Evolutionary conservation across 30 jellyfish, hydroid and myxozoan genomes (phyloP), one percentile per base, ranked within the genome.

Genomic region (Turritopsis rubra): DNA sequence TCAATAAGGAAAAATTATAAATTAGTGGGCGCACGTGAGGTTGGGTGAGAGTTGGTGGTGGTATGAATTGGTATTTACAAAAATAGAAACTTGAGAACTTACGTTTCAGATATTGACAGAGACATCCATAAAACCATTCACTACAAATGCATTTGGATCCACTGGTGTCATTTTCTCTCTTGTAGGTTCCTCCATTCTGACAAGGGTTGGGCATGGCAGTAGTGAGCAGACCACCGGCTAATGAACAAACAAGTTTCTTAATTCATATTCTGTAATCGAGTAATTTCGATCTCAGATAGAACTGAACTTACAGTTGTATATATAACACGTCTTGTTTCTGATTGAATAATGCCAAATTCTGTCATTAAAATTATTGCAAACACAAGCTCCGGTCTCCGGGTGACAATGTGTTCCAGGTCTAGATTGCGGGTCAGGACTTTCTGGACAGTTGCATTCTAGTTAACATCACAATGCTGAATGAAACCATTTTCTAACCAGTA

Each of bases 51-150:
- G n/a, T n/a, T n/a, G n/a, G n/a, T n/a, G n/a, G n/a, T n/a, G n/a
- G n/a, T n/a, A n/a, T n/a, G n/a, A n/a, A n/a, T n/a, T n/a, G n/a
- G n/a, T n/a, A n/a, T 41, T 5, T 41, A 41, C 60, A 13, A 41
- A 41, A 41, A 41, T 41, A 41, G 9, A 41, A 41, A 41, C n/a
- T n/a, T n/a, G n/a, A n/a, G n/a, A n/a, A n/a, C 60, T 5, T 41
- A 41, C 60, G 60, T 41, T 41, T 41, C 60, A 41, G 13, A 41
- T 41, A 41, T 41, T 41, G 60, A 41, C 60, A 41, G 5, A 3
- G 5, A 13, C 13, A 5, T 29, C 85, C 85, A 29, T 77, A 77
- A 66, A 53, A 77, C 71, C 72, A 29, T 52, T 77, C 72, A 1
- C 30, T 77, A 18, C 85, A 77, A 26, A 77, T 1, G 18, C 85